Conservation (phyloP, 2,888 invertebrate species). For the Andrena dorsata region DNA sequence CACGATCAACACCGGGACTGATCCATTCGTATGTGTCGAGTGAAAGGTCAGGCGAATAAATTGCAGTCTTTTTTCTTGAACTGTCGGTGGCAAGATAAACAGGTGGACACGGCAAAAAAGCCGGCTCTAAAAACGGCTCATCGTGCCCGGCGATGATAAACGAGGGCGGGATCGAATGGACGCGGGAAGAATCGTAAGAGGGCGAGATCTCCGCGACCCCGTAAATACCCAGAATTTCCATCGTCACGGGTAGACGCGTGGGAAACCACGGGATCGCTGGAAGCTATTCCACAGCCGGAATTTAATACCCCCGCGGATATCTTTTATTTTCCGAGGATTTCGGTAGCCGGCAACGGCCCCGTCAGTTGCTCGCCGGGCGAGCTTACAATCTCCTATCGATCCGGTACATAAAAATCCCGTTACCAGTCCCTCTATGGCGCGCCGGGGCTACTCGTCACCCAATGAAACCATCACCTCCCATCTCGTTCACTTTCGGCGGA, state of each 20-base stretch:
- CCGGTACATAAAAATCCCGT: background rate
- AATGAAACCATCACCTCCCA: background rate
- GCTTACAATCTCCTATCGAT: slow-evolving; percentile 26
- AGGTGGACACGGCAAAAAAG: background rate
- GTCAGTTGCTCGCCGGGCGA: background rate
- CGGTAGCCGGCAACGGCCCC: background rate
- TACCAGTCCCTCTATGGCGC: background rate
- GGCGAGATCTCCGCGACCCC: background rate
- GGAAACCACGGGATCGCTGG: slow-evolving; percentile 6
- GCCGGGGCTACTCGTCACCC: background rate
- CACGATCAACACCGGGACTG: background rate
- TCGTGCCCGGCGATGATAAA: slow-evolving; percentile 46
- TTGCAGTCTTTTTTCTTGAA: background rate
- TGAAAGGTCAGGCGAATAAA: slow-evolving; percentile 8
- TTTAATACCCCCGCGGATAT: slow-evolving; percentile 54
- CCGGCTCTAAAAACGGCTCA: slow-evolving; percentile 32
- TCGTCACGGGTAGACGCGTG: background rate
- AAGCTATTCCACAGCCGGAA: slow-evolving; percentile 53
- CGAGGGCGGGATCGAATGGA: slow-evolving; percentile 22
- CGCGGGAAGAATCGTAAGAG: slow-evolving; percentile 3
- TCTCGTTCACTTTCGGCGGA: slow-evolving; percentile 15
- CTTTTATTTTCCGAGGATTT: slow-evolving; percentile 45
- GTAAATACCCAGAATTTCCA: background rate
- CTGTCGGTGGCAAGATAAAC: slow-evolving; percentile 23
- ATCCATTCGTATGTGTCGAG: background rate